Conservation (phyloP, 2,113 vertebrate genomes). For the Paralichthys olivaceus region DNA sequence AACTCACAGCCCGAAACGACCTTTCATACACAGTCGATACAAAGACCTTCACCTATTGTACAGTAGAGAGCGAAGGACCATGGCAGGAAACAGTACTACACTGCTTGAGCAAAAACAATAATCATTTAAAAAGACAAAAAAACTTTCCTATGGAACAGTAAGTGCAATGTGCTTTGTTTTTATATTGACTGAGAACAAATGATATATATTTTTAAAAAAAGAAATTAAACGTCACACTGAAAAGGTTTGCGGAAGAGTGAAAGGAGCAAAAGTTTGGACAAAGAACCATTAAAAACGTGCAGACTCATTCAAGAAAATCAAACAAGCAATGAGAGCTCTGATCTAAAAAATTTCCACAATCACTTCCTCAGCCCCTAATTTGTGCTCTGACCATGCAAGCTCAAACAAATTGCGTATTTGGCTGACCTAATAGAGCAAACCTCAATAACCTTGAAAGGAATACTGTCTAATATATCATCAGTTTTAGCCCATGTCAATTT, state of each 20-base stretch:
- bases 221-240: constrained; percentile 87
- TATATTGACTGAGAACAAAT: constrained; percentile 90
- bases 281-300: constrained; percentile 58
- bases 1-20: constrained; percentile 48
- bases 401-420: constrained; percentile 75
- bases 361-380: constrained; percentile 80
- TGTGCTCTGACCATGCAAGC: constrained; percentile 81
- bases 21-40: constrained; percentile 63
- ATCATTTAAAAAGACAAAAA: constrained; percentile 85
- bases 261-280: constrained; percentile 81
- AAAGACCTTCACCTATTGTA: constrained; percentile 71
- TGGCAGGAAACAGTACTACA: constrained; percentile 84
- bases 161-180: constrained; percentile 90
- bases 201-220: constrained; percentile 90
- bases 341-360: constrained; percentile 80
- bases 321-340: constrained; percentile 79
- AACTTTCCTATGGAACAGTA: constrained; percentile 88
- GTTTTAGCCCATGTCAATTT: constrained; percentile 87
- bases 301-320: constrained; percentile 73
- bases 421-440: constrained; percentile 78
- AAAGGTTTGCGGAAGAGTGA: constrained; percentile 83
- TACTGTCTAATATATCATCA: constrained; percentile 84
- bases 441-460: constrained; percentile 82
- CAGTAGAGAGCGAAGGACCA: constrained; percentile 79
- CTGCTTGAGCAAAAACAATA: constrained; percentile 85